Base-by-base conservation (phyloP, 2,113 vertebrate species). In the Hiodon tergisus region DNA sequence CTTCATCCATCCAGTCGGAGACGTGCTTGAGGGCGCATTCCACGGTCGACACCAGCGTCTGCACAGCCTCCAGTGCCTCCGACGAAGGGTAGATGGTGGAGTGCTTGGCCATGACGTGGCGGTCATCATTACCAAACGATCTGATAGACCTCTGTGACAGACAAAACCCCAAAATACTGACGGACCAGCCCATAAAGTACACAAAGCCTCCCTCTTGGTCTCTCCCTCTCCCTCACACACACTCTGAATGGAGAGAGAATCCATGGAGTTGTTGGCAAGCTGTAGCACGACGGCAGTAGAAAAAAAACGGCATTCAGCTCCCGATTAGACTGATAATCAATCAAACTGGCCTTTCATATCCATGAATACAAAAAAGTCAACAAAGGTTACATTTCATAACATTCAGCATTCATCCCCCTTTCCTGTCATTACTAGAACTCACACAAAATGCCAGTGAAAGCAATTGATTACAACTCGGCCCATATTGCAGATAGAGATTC, bases 81-180 rank as follows among this genome's bases (percentile, higher is more conserved):
- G 95, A 96, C 83, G 97, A 98, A 17, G 97, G 97, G 86, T 99
- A 99, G 83, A 99, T 97, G 82, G 94, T 93, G 85, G 97, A 98
- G 90, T 99, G 97, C 77, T 99, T 99, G 73, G 98, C 95, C 97
- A 99, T 99, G 81, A 99, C 96, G 48, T 99, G 96, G 86, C 96
- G 96, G 89, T 99, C 97, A 88, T 99, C 96, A 7, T 99, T 99
- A 78, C 95, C 95, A 82, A 99, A 99, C 79, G 97, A 98, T 81
- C 97, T 93, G 87, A 96, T 98, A 78, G 97, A 98, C 94, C 97
- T 97, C 97, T 98, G 91, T 82, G 55, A 80, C 11, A 8, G 6
- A 6, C 13, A 13, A 62, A 60, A 48, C 59, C 31, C 11, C 13
- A 14, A 4, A 59, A 46, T 47, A 60, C 11, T 13, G 31, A 11